Percentiles rank a stretch among this genome's conserved stretches.
These are phyloP conservation scores for Rhysida immarginata DNA, from an alignment of 1,140 invertebrate species.

Conservation along the genomic window DNA sequence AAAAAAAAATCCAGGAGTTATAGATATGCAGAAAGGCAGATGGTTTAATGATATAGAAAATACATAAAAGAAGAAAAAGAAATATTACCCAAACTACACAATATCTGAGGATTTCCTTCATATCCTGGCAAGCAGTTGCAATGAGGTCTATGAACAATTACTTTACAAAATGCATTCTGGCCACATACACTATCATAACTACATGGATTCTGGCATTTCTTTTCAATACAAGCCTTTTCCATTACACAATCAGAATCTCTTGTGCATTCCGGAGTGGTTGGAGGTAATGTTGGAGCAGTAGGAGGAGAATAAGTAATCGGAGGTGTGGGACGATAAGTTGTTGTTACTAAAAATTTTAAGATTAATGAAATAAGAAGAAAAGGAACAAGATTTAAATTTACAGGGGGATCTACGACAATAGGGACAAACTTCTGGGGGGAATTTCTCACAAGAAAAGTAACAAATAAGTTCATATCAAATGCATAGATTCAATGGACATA, in stretches of 20 bases:
- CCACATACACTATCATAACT: not conserved
- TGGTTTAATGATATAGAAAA: not conserved
- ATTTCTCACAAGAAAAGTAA: no score
- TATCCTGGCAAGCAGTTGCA: conserved; percentile 1
- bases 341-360: no score
- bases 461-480: no score
- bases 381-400: no score
- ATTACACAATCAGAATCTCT: not conserved
- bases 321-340: no score
- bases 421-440: no score
- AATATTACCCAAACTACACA: conserved; percentile 18
- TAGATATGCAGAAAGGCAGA: no score
- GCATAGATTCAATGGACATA: no score
- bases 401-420: no score
- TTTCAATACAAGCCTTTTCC: not conserved
- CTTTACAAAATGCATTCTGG: not conserved
- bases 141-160: not conserved
- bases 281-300: conserved; percentile 57
- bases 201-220: not conserved
- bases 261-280: not conserved
- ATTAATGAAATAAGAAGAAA: no score
- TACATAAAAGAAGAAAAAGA: not conserved
- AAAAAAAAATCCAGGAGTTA: no score
- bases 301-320: no score
- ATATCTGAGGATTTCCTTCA: conserved; percentile 16